Base-by-base conservation (phyloP, 2,113 vertebrate species). In the Zosterops japonicus region DNA sequence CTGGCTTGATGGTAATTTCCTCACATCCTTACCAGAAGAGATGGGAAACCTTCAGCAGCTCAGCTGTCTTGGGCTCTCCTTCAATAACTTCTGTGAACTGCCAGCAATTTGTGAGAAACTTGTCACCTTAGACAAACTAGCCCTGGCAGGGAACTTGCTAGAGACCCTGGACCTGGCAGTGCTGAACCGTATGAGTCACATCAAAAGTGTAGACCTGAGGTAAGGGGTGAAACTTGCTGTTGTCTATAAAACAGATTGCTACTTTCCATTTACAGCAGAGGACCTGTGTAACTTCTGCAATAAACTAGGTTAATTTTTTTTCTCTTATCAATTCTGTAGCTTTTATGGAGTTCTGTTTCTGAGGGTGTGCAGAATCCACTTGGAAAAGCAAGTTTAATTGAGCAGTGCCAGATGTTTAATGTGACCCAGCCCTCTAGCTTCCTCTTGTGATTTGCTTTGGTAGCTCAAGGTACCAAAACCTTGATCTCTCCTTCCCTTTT, bases 151-250 rank as follows among this genome's bases (percentile, higher is more conserved):
- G 79, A 99, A 99, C 97, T 83, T 68, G 82, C 93, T 99, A 61
- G 98, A 99, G 94, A 97, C 92, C 35, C 95, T 99, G 89, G 97
- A 98, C 83, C 95, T 99, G 68, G 95, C 97, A 59, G 79, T 93
- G 52, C 96, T 99, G 94, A 98, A 95, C 64, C 95, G 92, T 49
- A 98, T 99, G 98, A 98, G 91, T 95, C 98, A 99, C 83, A 95
- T 99, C 91, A 99, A 98, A 97, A 98, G 97, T 50, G 98, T 99
- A 31, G 99, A 99, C 96, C 97, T 99, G 83, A 98, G 99, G 99
- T 99, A 92, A 98, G 97, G 31, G 29, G 4, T 35, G 42, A 24
- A 76, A 21, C n/a, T 57, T 52, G 25, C 17, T 10, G 27, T 4
- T 4, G 5, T 50, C 12, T 52, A 3, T 16, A n/a, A 68, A 89